phyloP scores from a whole-genome alignment of 2,113 vertebrate genomes.

The Lasiurus cinereus region DNA sequence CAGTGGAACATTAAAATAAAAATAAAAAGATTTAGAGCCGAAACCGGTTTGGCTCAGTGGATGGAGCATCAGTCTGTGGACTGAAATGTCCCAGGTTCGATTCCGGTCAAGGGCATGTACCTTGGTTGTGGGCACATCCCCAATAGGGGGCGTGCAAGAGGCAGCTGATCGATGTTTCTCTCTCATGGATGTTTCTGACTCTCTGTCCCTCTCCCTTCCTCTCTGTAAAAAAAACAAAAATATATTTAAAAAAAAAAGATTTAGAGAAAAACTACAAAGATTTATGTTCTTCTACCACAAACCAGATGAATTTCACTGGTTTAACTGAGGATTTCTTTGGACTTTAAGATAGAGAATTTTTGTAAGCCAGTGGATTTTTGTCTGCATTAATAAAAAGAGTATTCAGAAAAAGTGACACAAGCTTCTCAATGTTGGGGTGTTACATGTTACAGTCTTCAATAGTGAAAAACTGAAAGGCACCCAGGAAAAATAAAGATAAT shows the following conservation, averaged over 20 bases:
- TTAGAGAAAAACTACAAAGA: background rate
- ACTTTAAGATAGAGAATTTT: background rate
- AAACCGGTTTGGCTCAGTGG: too few relatives aligned
- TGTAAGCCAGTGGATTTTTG: background rate
- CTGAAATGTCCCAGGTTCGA: too few relatives aligned
- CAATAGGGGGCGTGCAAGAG: too few relatives aligned
- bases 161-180: too few relatives aligned
- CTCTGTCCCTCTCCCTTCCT: too few relatives aligned
- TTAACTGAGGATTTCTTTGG: constrained; percentile 33
- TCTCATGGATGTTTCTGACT: too few relatives aligned
- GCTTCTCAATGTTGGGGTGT: background rate
- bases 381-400: background rate
- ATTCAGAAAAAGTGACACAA: background rate
- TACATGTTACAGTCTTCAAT: background rate
- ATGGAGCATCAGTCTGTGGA: too few relatives aligned
- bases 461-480: background rate
- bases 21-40: background rate
- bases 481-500: background rate
- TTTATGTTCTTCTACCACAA: background rate
- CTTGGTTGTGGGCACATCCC: too few relatives aligned
- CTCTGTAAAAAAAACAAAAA: background rate
- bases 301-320: background rate
- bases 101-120: too few relatives aligned
- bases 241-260: background rate
- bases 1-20: background rate